Conservation (phyloP, 1,140 invertebrate genomes). For the Leptinotarsa defecta region DNA sequence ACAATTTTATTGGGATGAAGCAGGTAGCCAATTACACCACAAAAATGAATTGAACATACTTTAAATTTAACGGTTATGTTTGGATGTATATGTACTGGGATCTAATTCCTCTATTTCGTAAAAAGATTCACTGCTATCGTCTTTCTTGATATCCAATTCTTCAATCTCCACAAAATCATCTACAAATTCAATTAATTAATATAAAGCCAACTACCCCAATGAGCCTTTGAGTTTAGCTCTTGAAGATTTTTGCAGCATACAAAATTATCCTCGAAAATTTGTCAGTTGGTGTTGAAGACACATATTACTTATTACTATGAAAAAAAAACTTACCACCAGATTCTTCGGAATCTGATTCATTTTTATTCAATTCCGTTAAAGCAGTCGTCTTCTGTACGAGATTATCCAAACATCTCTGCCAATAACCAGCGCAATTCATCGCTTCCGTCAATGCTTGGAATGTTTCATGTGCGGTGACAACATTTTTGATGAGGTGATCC, state of each 20-base stretch:
- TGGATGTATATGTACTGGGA: background rate
- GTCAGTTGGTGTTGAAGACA: no score
- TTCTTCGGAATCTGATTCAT: background rate
- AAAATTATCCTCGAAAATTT: no score
- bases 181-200: background rate
- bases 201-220: background rate
- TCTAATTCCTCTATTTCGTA: conserved; percentile 42
- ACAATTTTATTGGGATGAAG: no score
- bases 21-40: no score
- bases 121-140: conserved; percentile 35
- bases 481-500: conserved; percentile 46
- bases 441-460: conserved; percentile 46
- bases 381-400: conserved; percentile 41
- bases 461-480: conserved; percentile 47
- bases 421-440: conserved; percentile 46
- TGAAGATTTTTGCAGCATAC: no score
- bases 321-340: background rate
- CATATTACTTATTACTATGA: background rate
- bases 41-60: no score
- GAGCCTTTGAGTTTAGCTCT: no score
- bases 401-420: conserved; percentile 46
- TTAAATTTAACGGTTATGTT: no score
- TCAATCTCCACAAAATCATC: conserved; percentile 15
- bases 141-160: conserved; percentile 11
- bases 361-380: conserved; percentile 17